Percentiles rank a stretch among this genome's conserved stretches.
Conservation (phyloP, 2,888 invertebrate species). For the Leistus spinibarbis region DNA sequence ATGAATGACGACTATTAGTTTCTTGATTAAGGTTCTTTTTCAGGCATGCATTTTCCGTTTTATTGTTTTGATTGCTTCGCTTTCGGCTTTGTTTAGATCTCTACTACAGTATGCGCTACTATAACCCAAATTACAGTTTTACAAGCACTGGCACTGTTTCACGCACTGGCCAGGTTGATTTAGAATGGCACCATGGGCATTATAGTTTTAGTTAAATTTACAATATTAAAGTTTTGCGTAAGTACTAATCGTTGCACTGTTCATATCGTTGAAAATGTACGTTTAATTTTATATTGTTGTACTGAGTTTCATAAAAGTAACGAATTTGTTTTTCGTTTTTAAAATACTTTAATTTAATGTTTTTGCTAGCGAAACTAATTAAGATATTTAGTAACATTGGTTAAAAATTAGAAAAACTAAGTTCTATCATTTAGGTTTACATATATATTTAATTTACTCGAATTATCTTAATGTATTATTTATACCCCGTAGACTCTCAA, state of each 20-base stretch:
- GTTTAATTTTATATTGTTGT: background rate
- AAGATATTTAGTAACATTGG: too few relatives aligned
- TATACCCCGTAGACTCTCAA: too few relatives aligned
- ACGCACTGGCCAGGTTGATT: conserved; percentile 41
- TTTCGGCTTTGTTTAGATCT: conserved; percentile 46
- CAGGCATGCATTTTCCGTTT: conserved; percentile 16
- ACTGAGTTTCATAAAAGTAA: too few relatives aligned
- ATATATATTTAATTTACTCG: too few relatives aligned
- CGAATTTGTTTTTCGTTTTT: too few relatives aligned
- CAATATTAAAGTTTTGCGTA: background rate
- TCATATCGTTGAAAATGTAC: background rate
- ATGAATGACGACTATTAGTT: conserved; percentile 32
- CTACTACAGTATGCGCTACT: conserved; percentile 22
- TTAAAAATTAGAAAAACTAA: too few relatives aligned
- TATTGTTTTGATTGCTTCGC: conserved; percentile 48
- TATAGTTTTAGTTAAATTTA: conserved; percentile 9
- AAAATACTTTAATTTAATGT: too few relatives aligned
- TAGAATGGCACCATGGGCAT: conserved; percentile 40
- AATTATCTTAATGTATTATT: too few relatives aligned
- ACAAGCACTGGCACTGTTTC: conserved; percentile 44
- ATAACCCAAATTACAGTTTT: conserved; percentile 23
- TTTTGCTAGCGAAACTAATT: too few relatives aligned
- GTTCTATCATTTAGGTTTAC: too few relatives aligned
- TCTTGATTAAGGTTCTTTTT: conserved; percentile 35
- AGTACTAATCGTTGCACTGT: conserved; percentile 6